Base-by-base conservation (phyloP, 2,113 vertebrate genomes). In the Fregata magnificens region DNA sequence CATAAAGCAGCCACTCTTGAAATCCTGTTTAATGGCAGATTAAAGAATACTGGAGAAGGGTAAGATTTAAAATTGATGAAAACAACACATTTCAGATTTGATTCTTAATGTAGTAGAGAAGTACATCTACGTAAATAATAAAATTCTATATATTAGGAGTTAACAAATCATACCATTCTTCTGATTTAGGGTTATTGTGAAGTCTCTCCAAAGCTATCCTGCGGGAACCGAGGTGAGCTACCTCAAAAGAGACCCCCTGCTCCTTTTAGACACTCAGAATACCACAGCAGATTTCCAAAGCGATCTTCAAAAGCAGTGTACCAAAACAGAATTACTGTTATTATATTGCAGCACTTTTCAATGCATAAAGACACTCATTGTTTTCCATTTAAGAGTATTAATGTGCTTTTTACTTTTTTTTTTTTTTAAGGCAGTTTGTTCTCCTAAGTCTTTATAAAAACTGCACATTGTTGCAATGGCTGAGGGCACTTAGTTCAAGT, bases 301-400 rank as follows among this genome's bases (percentile, higher is more conserved):
- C 2, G 1, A 18, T 45, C 73, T 65, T 91, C 50, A 65, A 3
- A 76, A 89, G 44, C 10, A 22, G 22, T 31, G 38, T 21, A 73
- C 26, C 50, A 83, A 78, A 67, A 15, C 74, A 59, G 20, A 83
- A 73, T 22, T 16, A 53, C 10, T 26, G 49, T 47, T 40, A 59
- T 11, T 72, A 59, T 28, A 76, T 4, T 80, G 77, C 45, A 87
- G 82, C 76, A 82, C 83, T 85, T 72, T 6, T 20, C 73, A 87
- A 53, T 28, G 69, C 70, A 97, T 90, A 94, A 95, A 96, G 94
- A 80, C 70, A 89, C 20, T 53, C 83, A 93, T 53, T 95, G 83
- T 92, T 85, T 95, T 45, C 62, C 29, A n/a, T 91, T 89, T 94
- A 94, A 95, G 81, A 85, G 61, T 76, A 87, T 82, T 87, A 93